These are phyloP conservation scores for Austrofundulus limnaeus DNA, from an alignment of 2,113 vertebrate genomes.

Conservation along the genomic window DNA sequence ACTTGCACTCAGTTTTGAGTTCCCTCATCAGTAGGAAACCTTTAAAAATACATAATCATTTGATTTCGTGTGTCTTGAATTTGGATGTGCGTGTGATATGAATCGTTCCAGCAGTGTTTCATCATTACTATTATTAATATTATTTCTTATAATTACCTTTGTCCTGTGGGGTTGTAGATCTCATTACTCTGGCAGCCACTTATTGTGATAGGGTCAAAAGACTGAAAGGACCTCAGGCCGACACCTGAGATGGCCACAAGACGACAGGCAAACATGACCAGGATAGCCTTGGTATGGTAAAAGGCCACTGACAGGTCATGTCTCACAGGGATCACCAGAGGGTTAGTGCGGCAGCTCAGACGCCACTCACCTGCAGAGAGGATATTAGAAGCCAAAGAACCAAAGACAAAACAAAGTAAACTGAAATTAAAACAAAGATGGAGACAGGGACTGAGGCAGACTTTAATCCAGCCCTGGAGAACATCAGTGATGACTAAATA, in stretches of 20 bases:
- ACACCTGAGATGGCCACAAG: conserved; percentile 96
- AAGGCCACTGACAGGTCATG: conserved; percentile 97
- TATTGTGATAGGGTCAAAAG: conserved; percentile 98
- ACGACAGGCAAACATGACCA: conserved; percentile 89
- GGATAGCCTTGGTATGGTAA: conserved; percentile 94
- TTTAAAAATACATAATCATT: too few relatives aligned
- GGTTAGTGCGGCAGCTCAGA: conserved; percentile 97
- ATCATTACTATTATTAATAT: neutral
- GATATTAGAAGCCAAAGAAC: conserved; percentile 8
- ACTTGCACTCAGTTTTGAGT: too few relatives aligned
- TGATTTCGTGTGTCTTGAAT: too few relatives aligned
- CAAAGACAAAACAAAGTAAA: conserved; percentile 19
- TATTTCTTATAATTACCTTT: conserved; percentile 85
- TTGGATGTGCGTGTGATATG: too few relatives aligned
- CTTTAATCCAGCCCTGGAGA: conserved; percentile 1
- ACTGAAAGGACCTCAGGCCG: conserved; percentile 96
- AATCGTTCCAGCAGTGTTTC: neutral
- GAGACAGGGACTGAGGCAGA: neutral
- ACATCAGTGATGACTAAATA: neutral
- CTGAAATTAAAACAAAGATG: neutral
- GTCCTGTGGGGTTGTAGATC: conserved; percentile 94
- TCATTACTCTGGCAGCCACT: conserved; percentile 97
- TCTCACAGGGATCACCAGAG: conserved; percentile 95
- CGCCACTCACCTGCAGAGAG: conserved; percentile 87
- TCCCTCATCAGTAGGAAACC: too few relatives aligned